Percentiles rank a stretch among this genome's conserved stretches.
These are phyloP conservation scores for Agriotes lineatus DNA, from an alignment of 2,888 invertebrate genomes.

Conservation along the genomic window DNA sequence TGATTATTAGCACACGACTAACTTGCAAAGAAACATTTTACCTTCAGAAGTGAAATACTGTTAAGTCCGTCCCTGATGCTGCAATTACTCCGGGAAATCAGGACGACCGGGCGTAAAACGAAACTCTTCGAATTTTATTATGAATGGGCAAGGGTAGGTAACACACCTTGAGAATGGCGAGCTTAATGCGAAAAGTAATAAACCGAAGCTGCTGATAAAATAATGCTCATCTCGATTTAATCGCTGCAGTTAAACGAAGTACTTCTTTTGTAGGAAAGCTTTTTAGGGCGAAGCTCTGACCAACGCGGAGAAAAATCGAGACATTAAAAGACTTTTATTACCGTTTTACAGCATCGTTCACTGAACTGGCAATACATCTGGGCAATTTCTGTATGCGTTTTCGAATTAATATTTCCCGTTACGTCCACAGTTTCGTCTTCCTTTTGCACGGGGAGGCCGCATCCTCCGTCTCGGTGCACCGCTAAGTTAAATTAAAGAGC, in stretches of 20 bases:
- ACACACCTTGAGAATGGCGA: conserved; percentile 9
- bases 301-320: conserved; percentile 31
- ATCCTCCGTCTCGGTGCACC: background rate
- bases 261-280: conserved; percentile 1
- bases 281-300: conserved; percentile 14
- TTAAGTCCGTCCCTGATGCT: no score
- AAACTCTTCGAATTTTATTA: conserved; percentile 16
- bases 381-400: conserved; percentile 26
- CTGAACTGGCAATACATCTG: conserved; percentile 33
- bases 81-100: background rate
- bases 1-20: no score
- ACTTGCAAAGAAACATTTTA: no score
- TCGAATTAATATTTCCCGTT: conserved; percentile 27
- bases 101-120: background rate
- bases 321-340: conserved; percentile 37
- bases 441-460: background rate
- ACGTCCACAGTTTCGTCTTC: conserved; percentile 18
- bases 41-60: no score
- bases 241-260: conserved; percentile 15
- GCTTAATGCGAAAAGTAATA: conserved; percentile 8
- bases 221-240: conserved; percentile 17
- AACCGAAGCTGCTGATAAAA: conserved; percentile 20
- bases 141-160: background rate
- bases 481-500: conserved; percentile 26
- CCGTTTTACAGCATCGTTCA: conserved; percentile 37